These are phyloP conservation scores for Matsumyia berberina DNA, from an alignment of 2,888 invertebrate species.

Conservation along the genomic window DNA sequence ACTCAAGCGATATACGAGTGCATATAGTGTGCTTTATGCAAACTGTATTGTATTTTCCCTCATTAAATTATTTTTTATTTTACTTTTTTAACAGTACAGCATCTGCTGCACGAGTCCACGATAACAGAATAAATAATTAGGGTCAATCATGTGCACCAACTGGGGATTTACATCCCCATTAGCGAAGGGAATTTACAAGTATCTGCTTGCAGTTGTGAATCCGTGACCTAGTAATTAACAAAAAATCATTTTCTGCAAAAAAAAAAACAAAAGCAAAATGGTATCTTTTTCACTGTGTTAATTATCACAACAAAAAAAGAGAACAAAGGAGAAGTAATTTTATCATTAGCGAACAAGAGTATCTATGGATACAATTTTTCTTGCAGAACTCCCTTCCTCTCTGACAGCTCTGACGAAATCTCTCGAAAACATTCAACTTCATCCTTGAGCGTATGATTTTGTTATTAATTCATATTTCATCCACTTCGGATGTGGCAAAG, in stretches of 20 bases:
- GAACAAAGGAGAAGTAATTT: background rate
- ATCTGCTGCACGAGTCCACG: slow-evolving; percentile 35
- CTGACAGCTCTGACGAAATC: too few species aligned
- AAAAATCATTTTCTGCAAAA: background rate
- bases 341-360: background rate
- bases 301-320: background rate
- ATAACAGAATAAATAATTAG: slow-evolving; percentile 56
- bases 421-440: slow-evolving; percentile 18
- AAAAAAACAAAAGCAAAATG: background rate
- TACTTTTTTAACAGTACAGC: background rate
- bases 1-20: too few species aligned
- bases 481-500: background rate
- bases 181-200: slow-evolving; percentile 13
- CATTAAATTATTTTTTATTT: slow-evolving; percentile 42
- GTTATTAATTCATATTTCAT: slow-evolving; percentile 26
- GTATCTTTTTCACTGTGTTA: background rate
- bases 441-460: background rate
- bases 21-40: background rate
- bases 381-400: too few species aligned
- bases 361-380: slow-evolving; percentile 3
- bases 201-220: background rate
- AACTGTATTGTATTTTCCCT: background rate
- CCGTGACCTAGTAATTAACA: slow-evolving; percentile 50
- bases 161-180: slow-evolving; percentile 39
- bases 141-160: slow-evolving; percentile 27